A percentile compares a stretch with the other conserved stretches of the same genome.
Evolutionary conservation across 2,888 invertebrate genomes (phyloP).

Genomic region (Eulithis prunata): DNA sequence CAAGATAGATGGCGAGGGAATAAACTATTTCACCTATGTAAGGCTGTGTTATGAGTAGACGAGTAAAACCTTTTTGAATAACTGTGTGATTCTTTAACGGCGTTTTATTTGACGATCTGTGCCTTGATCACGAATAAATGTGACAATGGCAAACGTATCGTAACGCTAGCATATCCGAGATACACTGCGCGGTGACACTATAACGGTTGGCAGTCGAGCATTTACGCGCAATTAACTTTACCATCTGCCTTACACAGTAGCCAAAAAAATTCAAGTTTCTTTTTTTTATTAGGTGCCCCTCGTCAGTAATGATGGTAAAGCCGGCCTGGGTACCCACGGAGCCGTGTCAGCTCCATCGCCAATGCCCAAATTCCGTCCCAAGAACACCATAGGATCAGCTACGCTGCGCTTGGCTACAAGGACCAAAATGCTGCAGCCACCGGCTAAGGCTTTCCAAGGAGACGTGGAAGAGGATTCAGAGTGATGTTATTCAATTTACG

Average conservation of each 20-base stretch:
- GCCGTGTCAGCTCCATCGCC: constrained; percentile 48
- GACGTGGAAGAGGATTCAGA: constrained; percentile 62
- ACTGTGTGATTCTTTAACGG: no score
- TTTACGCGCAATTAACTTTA: no score
- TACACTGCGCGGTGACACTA: no score
- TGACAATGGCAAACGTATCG: no score
- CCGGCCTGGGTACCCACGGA: constrained; percentile 84
- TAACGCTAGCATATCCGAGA: no score
- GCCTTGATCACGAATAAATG: no score
- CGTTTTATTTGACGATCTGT: no score
- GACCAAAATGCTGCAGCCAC: constrained; percentile 72
- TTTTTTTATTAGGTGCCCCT: constrained; percentile 82
- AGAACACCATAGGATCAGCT: constrained; percentile 61
- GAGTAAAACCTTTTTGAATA: no score
- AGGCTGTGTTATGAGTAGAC: neutral
- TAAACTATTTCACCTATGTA: neutral
- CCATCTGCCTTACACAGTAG: no score
- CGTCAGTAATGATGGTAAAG: constrained; percentile 84
- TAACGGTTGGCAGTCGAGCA: no score
- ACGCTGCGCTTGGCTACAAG: constrained; percentile 66
- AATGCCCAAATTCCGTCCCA: constrained; percentile 39
- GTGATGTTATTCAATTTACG: constrained; percentile 22
- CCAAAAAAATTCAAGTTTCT: neutral
- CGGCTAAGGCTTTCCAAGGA: constrained; percentile 69
- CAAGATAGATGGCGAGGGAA: neutral